A percentile compares a stretch with the other conserved stretches of the same genome.
Conservation (phyloP, 2,888 invertebrate species). For the Lamproptera curius region DNA sequence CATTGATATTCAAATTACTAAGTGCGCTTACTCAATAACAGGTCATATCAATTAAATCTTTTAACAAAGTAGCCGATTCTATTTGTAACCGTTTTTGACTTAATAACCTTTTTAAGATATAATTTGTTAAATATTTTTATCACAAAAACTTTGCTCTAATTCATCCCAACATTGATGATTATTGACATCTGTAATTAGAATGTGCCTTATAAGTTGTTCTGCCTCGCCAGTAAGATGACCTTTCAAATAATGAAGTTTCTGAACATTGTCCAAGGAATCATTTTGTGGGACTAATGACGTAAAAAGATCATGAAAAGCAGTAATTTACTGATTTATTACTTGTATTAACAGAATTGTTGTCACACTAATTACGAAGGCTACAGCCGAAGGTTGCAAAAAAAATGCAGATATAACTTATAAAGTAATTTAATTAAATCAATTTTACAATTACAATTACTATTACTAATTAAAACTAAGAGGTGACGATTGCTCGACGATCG, state of each 20-base stretch:
- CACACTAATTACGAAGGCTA: no score
- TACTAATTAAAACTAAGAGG: no score
- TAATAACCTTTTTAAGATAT: slow-evolving; percentile 19
- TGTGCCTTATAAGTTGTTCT: slow-evolving; percentile 25
- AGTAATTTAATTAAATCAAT: no score
- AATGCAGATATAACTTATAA: no score
- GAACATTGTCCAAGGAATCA: slow-evolving; percentile 23
- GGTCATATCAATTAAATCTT: slow-evolving; percentile 13
- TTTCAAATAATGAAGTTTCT: slow-evolving; percentile 27
- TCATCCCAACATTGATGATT: slow-evolving; percentile 23
- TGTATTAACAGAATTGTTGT: neutral
- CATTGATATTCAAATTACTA: slow-evolving; percentile 1
- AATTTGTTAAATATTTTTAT: slow-evolving; percentile 22
- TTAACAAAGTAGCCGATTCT: slow-evolving; percentile 16
- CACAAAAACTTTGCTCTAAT: slow-evolving; percentile 23
- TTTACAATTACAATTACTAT: no score
- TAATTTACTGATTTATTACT: neutral
- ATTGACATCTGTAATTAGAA: slow-evolving; percentile 19
- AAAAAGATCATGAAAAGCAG: slow-evolving; percentile 27
- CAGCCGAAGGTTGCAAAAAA: no score
- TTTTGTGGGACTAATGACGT: slow-evolving; percentile 27
- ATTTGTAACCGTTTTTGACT: slow-evolving; percentile 17
- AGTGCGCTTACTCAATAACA: slow-evolving; percentile 19
- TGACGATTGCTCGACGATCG: no score
- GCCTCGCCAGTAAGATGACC: slow-evolving; percentile 27